These are phyloP conservation scores for Micromussa lordhowensis DNA, from an alignment of 92 coral and sea anemone genomes.

Conservation along the genomic window DNA sequence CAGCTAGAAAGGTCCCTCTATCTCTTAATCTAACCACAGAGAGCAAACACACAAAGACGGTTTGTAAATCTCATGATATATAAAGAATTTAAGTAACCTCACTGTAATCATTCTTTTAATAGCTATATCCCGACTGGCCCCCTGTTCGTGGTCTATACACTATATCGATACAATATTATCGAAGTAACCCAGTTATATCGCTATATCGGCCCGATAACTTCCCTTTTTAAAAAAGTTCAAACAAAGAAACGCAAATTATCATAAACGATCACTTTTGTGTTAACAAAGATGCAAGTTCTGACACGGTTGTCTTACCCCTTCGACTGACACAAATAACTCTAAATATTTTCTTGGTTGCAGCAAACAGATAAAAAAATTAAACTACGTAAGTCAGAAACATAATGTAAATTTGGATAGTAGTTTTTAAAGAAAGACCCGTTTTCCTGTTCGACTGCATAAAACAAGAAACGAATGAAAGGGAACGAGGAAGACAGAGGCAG, in stretches of 20 bases:
- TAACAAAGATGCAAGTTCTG: neutral
- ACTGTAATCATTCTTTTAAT: neutral
- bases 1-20: neutral
- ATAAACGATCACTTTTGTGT: conserved; percentile 1
- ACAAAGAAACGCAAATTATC: neutral
- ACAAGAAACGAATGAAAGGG: neutral
- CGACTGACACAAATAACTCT: neutral
- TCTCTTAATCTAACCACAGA: neutral
- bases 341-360: neutral
- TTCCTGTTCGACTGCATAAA: neutral
- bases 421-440: neutral
- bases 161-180: neutral
- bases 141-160: neutral
- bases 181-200: neutral
- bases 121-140: neutral
- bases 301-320: neutral
- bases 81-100: neutral
- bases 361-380: neutral
- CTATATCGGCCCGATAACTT: neutral
- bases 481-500: neutral
- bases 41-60: neutral
- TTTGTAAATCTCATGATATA: neutral
- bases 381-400: neutral
- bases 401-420: neutral
- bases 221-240: neutral